These are phyloP conservation scores for Fistularia tabacaria DNA, from an alignment of 2,797 vertebrate species.

Conservation along the genomic window DNA sequence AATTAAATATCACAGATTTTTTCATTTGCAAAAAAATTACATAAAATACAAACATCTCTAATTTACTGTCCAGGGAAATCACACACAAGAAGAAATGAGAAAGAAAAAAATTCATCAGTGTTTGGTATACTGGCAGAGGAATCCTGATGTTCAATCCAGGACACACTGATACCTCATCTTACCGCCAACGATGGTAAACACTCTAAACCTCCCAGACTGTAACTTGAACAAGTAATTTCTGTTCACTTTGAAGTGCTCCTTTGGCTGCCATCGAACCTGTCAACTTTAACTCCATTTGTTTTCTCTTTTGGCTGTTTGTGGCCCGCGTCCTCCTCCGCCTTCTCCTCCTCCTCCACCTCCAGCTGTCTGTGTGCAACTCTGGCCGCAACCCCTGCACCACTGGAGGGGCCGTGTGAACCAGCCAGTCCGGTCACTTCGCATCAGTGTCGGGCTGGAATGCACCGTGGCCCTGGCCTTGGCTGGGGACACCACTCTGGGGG, in stretches of 20 bases:
- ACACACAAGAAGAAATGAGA: too few relatives aligned
- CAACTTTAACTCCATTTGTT: constrained; percentile 57
- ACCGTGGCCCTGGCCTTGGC: constrained; percentile 47
- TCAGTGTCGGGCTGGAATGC: constrained; percentile 73
- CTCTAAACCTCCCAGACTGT: too few relatives aligned
- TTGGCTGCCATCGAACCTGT: constrained; percentile 56
- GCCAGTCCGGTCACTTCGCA: constrained; percentile 72
- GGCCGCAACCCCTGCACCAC: constrained; percentile 52
- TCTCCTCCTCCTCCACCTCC: constrained; percentile 33
- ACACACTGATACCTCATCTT: too few relatives aligned
- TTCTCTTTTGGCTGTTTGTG: constrained; percentile 58
- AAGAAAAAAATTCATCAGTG: too few relatives aligned
- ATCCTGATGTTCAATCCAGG: too few relatives aligned
- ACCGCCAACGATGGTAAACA: too few relatives aligned
- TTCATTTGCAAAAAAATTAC: too few relatives aligned
- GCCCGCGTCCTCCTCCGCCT: constrained; percentile 41
- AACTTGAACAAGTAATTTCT: constrained; percentile 14
- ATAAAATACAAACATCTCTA: too few relatives aligned
- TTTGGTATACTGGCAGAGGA: too few relatives aligned
- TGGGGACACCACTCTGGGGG: constrained; percentile 61
- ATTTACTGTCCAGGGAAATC: too few relatives aligned
- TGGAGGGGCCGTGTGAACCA: constrained; percentile 69
- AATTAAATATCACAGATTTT: too few relatives aligned
- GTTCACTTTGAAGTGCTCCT: constrained; percentile 17
- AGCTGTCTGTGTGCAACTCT: constrained; percentile 48